phyloP scores from a whole-genome alignment of 2,797 vertebrate species.

The Platalea minor region DNA sequence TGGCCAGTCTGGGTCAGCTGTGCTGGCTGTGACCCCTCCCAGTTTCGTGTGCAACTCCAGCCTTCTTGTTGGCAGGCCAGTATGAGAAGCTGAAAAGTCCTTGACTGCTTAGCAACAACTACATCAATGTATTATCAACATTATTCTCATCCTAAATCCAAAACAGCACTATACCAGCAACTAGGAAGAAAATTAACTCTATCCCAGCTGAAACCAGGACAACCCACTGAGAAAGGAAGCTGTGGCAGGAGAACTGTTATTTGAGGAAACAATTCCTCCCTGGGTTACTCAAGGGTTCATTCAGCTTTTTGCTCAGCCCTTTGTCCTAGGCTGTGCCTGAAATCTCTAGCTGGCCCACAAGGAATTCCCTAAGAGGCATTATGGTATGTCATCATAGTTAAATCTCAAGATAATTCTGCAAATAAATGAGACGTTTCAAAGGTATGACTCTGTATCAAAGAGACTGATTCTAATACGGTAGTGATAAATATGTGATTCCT shows the following conservation, averaged over 20 bases:
- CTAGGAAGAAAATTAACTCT: too few species aligned
- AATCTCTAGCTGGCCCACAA: neutral
- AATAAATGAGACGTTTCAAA: neutral
- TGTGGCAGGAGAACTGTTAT: neutral
- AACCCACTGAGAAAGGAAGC: neutral
- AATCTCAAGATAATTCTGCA: neutral
- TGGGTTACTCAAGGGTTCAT: neutral
- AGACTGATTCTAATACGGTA: neutral
- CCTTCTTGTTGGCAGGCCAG: too few species aligned
- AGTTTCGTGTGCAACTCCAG: too few species aligned
- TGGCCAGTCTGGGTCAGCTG: too few species aligned
- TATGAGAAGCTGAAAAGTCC: too few species aligned
- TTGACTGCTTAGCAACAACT: too few species aligned
- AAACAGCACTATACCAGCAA: too few species aligned
- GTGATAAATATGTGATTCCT: neutral
- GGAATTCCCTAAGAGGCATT: neutral
- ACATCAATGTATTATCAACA: too few species aligned
- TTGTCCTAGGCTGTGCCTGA: neutral
- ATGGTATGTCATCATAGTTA: accelerated
- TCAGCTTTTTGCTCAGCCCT: neutral
- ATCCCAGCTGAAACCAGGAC: too few species aligned
- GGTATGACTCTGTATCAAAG: neutral
- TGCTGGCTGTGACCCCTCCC: too few species aligned
- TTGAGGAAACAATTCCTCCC: neutral
- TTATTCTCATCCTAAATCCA: too few species aligned